These are phyloP conservation scores for Gymnorhina tibicen DNA, from an alignment of 2,113 vertebrate genomes.

Conservation along the genomic window DNA sequence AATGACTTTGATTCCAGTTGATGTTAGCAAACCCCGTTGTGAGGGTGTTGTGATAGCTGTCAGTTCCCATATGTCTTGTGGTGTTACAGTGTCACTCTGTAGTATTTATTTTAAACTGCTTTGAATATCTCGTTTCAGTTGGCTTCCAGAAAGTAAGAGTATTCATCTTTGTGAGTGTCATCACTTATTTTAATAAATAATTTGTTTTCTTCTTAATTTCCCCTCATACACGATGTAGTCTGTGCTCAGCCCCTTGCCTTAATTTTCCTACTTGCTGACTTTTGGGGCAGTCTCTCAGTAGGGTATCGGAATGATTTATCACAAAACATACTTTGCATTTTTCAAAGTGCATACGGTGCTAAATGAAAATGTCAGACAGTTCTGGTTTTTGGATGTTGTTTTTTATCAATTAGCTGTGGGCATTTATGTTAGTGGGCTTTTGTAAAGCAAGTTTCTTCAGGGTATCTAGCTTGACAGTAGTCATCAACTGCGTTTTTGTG, in stretches of 20 bases:
- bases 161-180: slow-evolving; percentile 12
- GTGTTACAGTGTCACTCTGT: background rate
- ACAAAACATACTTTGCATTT: background rate
- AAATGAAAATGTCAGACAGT: background rate
- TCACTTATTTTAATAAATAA: slow-evolving; percentile 25
- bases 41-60: background rate
- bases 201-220: background rate
- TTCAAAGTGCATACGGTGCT: background rate
- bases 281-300: background rate
- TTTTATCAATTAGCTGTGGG: background rate
- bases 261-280: background rate
- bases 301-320: background rate
- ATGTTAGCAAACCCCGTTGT: background rate
- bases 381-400: background rate
- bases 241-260: background rate
- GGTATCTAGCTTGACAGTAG: background rate
- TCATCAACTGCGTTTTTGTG: background rate
- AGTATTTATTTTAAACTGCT: slow-evolving; percentile 13
- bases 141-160: slow-evolving; percentile 10
- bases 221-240: background rate
- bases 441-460: background rate
- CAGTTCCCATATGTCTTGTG: slow-evolving; percentile 23
- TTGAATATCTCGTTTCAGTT: background rate
- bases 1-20: background rate
- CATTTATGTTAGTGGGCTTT: background rate